phyloP scores from a whole-genome alignment of 2,113 vertebrate genomes.

The Parus major region DNA sequence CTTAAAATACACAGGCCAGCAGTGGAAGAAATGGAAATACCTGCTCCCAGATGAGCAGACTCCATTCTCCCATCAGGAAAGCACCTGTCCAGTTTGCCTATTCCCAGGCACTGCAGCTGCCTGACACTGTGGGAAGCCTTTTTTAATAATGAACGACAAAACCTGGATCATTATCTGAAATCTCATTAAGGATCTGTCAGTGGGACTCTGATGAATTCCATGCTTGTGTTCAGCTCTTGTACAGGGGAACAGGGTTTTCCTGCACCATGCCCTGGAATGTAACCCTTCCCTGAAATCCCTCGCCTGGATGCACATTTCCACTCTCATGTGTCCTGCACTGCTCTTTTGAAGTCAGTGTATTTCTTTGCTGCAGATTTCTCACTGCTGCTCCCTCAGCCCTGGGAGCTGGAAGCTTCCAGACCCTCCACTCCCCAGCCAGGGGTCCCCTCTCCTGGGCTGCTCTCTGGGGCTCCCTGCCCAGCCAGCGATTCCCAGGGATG shows the following conservation, averaged over 20 bases:
- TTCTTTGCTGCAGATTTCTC: background rate
- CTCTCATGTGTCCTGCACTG: background rate
- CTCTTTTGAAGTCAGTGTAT: fast-evolving
- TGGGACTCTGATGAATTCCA: background rate
- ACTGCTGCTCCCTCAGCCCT: background rate
- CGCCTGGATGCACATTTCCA: background rate
- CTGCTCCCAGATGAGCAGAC: background rate
- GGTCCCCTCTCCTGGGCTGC: fast-evolving
- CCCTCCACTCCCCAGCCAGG: fast-evolving
- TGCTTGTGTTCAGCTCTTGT: background rate
- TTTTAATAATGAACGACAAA: background rate
- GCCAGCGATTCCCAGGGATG: background rate
- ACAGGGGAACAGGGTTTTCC: background rate
- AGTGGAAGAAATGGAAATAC: background rate
- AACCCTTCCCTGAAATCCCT: background rate
- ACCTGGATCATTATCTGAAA: background rate
- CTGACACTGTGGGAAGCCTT: background rate
- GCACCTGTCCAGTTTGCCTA: background rate
- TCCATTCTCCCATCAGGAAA: background rate
- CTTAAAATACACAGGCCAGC: background rate
- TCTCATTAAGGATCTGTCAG: background rate
- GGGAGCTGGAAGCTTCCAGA: background rate
- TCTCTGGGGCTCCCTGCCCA: background rate
- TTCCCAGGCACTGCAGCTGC: background rate
- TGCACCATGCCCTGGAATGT: fast-evolving